These are phyloP conservation scores for Thalassarche chlororhynchos DNA, from an alignment of 2,113 vertebrate genomes.

Conservation along the genomic window DNA sequence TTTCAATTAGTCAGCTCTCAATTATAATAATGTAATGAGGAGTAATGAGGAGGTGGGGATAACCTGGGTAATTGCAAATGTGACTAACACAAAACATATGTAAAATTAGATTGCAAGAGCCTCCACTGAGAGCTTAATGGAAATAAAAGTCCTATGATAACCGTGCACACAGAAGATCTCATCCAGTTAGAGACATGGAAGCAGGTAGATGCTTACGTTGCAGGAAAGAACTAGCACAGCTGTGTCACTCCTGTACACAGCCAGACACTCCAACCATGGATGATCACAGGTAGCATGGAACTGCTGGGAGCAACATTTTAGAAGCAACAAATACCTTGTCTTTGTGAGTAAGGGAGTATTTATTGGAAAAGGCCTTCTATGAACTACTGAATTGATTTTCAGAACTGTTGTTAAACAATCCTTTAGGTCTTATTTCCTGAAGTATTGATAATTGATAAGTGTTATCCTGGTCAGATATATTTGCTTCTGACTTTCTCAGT, in stretches of 20 bases:
- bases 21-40: constrained; percentile 19
- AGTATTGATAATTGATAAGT: not conserved
- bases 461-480: not conserved
- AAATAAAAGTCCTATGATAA: not conserved
- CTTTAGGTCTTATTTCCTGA: not conserved
- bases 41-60: constrained; percentile 19
- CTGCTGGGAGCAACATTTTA: not conserved
- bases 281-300: not conserved
- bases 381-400: not conserved
- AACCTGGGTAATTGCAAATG: constrained; percentile 28
- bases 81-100: constrained; percentile 38
- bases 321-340: not conserved
- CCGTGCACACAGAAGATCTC: not conserved
- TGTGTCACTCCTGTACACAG: not conserved
- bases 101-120: not conserved
- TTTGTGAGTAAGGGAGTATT: not conserved
- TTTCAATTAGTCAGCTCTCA: constrained; percentile 34
- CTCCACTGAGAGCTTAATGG: not conserved
- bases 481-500: not conserved
- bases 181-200: not conserved
- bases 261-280: not conserved
- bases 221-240: not conserved
- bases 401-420: not conserved
- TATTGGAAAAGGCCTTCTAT: not conserved
- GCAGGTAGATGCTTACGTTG: fast-evolving